Base-by-base conservation (phyloP, 2,888 invertebrate species). In the Eugnorisma glareosa region DNA sequence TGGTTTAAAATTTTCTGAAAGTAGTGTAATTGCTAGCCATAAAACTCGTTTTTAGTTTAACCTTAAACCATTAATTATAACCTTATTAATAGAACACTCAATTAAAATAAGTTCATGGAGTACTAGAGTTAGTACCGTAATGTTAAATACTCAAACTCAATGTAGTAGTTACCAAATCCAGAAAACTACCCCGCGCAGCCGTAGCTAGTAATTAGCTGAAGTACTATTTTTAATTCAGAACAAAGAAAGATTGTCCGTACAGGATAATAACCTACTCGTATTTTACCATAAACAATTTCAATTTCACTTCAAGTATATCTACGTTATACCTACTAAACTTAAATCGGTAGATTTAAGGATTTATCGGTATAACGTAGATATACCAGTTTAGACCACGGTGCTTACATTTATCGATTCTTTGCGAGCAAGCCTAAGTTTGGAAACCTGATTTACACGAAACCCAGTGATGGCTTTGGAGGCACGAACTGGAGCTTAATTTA, bases 371-470 rank as follows among this genome's bases (percentile, higher is more conserved):
- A 59, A 18, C 31, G 70, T 69, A 11, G 35, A 10, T 59, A 40
- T 35, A 35, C n/a, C n/a, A 35, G 35, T 40, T n/a, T n/a, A n/a
- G 13, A 59, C 7, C 51, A 15, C n/a, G 45, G n/a, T 13, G 57
- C 57, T 28, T 28, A 77, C 45, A 63, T 54, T 35, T 79, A 78
- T 73, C 72, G 68, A 81, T 78, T 75, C 10, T 35, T 61, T 61
- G 66, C 31, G 13, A 54, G 31, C 45, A 67, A 64, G 67, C n/a
- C 71, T 63, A 68, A 76, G 79, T 79, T 82, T 66, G 40, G 54
- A 67, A 74, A 45, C 64, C 74, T 63, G 72, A 75, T 79, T 68
- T 69, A 82, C 61, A 69, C 54, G 61, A 69, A 48, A 48, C 72
- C 57, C 59, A 70, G 57, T 43, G 35, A 79, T 59, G 24, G 48